Evolutionary conservation across 2,113 vertebrate species (phyloP), one percentile per base, ranked within the genome.

Genomic region (Patagioenas fasciata): DNA sequence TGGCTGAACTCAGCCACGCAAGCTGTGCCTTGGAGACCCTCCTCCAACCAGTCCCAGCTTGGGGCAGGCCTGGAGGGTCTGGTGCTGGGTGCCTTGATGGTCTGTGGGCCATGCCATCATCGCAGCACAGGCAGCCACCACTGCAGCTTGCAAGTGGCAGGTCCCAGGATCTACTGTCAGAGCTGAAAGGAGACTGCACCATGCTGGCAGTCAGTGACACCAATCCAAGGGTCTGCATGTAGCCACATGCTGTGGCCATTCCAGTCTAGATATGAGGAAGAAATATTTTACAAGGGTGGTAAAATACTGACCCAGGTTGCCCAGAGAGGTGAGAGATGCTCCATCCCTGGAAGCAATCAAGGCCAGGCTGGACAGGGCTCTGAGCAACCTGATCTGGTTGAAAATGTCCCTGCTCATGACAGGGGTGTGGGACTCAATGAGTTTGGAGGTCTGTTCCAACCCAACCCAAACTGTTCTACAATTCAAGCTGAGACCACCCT

Each of bases 141-240:
- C 51, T 15, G 32, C 32, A 23, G 53, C 10, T 75, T 11, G 15
- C 62, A 85, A 56, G 34, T 10, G 8, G 48, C 15, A 38, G 26
- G 29, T 19, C n/a, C 54, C 56, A 58, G 58, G 38, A 40, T 31
- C 16, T 40, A 34, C 53, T 70, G 40, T 36, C 56, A 57, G 32
- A n/a, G 25, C 15, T 69, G 60, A 25, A 78, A 65, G 82, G 40
- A 65, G 70, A 28, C 53, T 26, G 57, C 29, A 14, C 51, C 1
- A 0, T 11, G 18, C 16, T 3, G 2, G 17, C 65, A 65, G 31
- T 11, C n/a, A 16, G n/a, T 2, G 67, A 51, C 62, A 60, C 38
- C 31, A 25, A 16, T 4, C 31, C 62, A 32, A 24, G 61, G 18
- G 9, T 32, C 31, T 58, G 28, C 60, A 61, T 0, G 0, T 4